Percentiles rank a stretch among this genome's conserved stretches.
Evolutionary conservation across 2,888 invertebrate genomes (phyloP).

Genomic region (Epirrhoe alternata): DNA sequence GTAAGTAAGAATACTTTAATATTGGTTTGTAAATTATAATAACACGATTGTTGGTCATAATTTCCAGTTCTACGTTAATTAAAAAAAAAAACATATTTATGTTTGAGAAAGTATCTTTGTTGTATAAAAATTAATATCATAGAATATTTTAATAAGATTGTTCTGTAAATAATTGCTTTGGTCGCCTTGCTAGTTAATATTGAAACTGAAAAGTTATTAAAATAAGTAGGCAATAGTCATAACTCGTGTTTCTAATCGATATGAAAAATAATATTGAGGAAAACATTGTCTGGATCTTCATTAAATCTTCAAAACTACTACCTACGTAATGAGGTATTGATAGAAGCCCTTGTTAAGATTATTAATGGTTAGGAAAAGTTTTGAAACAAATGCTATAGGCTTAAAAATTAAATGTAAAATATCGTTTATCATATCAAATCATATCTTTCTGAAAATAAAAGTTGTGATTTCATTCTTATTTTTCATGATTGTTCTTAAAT

Average conservation of each 20-base stretch:
- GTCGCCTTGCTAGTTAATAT: constrained; percentile 32
- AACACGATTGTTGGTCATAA: background rate
- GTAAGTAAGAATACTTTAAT: constrained; percentile 10
- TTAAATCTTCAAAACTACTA: background rate
- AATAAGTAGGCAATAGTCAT: background rate
- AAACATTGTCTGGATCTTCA: background rate
- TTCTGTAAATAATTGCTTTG: constrained; percentile 36
- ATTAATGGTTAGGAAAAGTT: background rate
- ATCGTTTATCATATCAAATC: constrained; percentile 28
- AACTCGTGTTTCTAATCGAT: background rate
- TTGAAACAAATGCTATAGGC: constrained; percentile 8
- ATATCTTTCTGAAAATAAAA: constrained; percentile 21
- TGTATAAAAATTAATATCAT: background rate
- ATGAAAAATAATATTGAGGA: background rate
- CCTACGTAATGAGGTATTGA: background rate
- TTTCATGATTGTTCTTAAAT: constrained; percentile 19
- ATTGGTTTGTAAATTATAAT: background rate
- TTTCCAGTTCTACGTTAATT: background rate
- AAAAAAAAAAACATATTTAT: background rate
- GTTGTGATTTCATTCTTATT: constrained; percentile 16
- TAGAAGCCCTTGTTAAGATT: background rate
- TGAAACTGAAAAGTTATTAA: constrained; percentile 7
- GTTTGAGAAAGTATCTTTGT: background rate
- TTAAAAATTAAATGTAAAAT: constrained; percentile 4
- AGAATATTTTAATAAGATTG: constrained; percentile 20